Conservation (phyloP, 2,888 invertebrate genomes). For the Macroteleia sp. region DNA sequence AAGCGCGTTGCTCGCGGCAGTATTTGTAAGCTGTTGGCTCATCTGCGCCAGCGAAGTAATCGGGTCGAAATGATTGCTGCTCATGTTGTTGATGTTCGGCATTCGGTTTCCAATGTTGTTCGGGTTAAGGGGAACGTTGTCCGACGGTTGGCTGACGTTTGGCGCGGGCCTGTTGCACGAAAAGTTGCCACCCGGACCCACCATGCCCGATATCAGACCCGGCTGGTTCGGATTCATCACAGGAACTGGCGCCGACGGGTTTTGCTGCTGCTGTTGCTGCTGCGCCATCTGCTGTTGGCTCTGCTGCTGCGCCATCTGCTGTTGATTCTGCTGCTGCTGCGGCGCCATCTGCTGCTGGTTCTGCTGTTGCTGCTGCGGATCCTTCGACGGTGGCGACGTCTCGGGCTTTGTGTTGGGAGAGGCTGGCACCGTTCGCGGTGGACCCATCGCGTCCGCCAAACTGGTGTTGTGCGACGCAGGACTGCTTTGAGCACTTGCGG, state of each 20-base stretch:
- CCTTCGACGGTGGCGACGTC: conserved; percentile 80
- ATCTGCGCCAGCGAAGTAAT: conserved; percentile 97
- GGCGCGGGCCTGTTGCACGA: conserved; percentile 77
- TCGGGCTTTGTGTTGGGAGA: conserved; percentile 82
- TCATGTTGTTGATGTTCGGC: conserved; percentile 80
- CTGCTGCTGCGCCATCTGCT: conserved; percentile 47
- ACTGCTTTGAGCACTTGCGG: conserved; percentile 81
- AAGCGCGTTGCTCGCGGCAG: conserved; percentile 86
- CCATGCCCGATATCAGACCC: conserved; percentile 70
- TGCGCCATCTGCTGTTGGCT: conserved; percentile 63
- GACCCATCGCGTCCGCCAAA: conserved; percentile 81
- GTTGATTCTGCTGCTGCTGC: conserved; percentile 66
- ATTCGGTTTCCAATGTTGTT: conserved; percentile 85
- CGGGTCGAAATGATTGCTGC: conserved; percentile 92
- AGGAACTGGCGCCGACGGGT: conserved; percentile 61
- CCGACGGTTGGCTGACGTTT: conserved; percentile 83
- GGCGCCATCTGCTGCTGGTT: conserved; percentile 48
- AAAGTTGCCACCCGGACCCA: conserved; percentile 74
- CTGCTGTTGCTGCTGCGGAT: conserved; percentile 70
- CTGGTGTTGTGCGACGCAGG: conserved; percentile 79
- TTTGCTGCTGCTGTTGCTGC: conserved; percentile 51
- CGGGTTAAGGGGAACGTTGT: conserved; percentile 88
- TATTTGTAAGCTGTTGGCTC: conserved; percentile 95
- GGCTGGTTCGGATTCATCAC: conserved; percentile 75
- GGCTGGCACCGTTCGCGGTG: conserved; percentile 80